A percentile compares a stretch with the other conserved stretches of the same genome.
Conservation (phyloP, 2,797 vertebrate genomes). For the Choloepus didactylus region DNA sequence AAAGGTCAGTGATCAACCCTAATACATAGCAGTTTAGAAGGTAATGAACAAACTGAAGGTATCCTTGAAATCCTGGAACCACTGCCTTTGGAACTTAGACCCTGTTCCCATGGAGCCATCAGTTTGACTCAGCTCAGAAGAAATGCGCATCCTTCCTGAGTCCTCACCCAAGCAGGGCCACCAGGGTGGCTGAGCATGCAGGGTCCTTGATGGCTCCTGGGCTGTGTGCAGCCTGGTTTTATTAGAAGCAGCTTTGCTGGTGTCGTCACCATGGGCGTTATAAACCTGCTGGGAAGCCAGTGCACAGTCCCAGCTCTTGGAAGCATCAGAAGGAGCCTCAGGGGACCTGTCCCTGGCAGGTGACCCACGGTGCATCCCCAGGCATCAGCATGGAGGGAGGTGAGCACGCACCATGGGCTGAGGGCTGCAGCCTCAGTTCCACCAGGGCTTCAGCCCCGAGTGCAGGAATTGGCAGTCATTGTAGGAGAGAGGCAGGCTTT, state of each 20-base stretch:
- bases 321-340: background rate
- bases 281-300: background rate
- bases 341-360: background rate
- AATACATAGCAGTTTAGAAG: background rate
- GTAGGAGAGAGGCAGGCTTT: too few relatives aligned
- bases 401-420: background rate
- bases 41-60: background rate
- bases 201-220: background rate
- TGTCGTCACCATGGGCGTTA: rapidly evolving
- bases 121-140: background rate
- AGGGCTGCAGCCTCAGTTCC: background rate
- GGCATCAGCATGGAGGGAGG: background rate
- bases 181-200: too few relatives aligned
- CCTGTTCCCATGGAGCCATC: background rate
- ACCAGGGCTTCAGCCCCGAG: background rate
- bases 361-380: background rate
- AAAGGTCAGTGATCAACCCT: background rate
- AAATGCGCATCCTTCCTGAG: background rate
- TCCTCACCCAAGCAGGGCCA: background rate
- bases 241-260: background rate
- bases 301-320: background rate
- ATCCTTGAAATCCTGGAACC: background rate
- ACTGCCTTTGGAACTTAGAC: background rate
- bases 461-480: background rate
- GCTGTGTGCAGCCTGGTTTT: background rate